These are phyloP conservation scores for Piscicola geometra DNA, from an alignment of 2,888 invertebrate species.

Conservation along the genomic window DNA sequence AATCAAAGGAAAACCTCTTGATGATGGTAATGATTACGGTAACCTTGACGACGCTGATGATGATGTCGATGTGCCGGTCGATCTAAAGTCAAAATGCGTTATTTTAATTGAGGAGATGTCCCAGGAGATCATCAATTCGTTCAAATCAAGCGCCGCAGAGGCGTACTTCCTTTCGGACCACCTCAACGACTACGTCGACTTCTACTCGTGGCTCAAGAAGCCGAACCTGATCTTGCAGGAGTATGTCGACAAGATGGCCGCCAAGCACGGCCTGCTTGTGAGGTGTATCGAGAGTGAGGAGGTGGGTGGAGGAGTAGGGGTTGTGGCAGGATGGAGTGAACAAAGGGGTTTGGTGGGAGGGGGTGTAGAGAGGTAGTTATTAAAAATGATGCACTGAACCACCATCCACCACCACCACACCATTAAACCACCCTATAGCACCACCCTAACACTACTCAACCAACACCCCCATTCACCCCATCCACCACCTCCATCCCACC, in stretches of 20 bases:
- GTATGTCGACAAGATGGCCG: neutral
- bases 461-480: neutral
- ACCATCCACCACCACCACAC: too few species aligned
- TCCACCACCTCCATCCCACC: too few species aligned
- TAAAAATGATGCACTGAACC: too few species aligned
- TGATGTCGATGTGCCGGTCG: conserved; percentile 16
- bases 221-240: neutral
- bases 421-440: too few species aligned
- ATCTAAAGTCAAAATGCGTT: conserved; percentile 27
- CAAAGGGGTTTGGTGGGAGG: too few species aligned
- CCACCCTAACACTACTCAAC: too few species aligned
- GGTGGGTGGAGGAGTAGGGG: too few species aligned
- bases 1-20: neutral
- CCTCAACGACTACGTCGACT: conserved; percentile 30
- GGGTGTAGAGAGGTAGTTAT: too few species aligned
- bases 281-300: conserved; percentile 18
- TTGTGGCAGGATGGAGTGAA: too few species aligned
- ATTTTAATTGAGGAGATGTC: conserved; percentile 27
- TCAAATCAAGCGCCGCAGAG: conserved; percentile 23
- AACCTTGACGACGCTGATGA: neutral
- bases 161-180: conserved; percentile 31
- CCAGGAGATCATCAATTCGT: neutral
- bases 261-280: neutral
- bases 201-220: conserved; percentile 24
- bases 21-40: neutral